phyloP scores from a whole-genome alignment of 2,797 vertebrate species.

The Eupleurogrammus muticus region DNA sequence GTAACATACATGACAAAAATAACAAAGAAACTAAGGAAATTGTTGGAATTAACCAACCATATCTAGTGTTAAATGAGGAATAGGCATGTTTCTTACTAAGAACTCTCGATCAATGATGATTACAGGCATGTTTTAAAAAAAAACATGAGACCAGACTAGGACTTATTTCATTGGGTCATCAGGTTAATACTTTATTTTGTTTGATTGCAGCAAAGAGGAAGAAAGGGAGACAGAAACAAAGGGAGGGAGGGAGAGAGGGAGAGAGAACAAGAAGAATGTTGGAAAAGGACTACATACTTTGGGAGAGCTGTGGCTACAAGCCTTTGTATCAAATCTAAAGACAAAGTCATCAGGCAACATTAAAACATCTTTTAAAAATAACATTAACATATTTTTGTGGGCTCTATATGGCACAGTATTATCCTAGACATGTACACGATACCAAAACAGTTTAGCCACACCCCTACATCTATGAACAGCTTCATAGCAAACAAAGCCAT shows the following conservation, averaged over 20 bases:
- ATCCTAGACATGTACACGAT: slow-evolving; percentile 86
- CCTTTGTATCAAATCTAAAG: slow-evolving; percentile 87
- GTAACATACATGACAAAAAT: not conserved
- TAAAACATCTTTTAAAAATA: slow-evolving; percentile 87
- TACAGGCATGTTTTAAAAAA: slow-evolving; percentile 2
- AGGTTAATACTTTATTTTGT: slow-evolving; percentile 92
- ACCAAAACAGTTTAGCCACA: slow-evolving; percentile 86
- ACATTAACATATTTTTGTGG: slow-evolving; percentile 84
- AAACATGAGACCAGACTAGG: slow-evolving; percentile 44
- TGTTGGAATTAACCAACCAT: not conserved
- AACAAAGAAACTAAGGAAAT: not conserved
- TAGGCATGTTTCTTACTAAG: slow-evolving; percentile 25
- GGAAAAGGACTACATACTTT: slow-evolving; percentile 82
- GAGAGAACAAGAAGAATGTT: slow-evolving; percentile 69
- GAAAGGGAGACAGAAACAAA: slow-evolving; percentile 77
- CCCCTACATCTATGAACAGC: slow-evolving; percentile 85
- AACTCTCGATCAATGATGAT: slow-evolving; percentile 16
- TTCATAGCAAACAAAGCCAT: slow-evolving; percentile 81
- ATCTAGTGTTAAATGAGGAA: not conserved
- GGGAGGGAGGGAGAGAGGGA: slow-evolving; percentile 49
- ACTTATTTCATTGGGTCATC: slow-evolving; percentile 81
- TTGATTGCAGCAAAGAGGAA: slow-evolving; percentile 89
- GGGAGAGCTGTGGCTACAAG: slow-evolving; percentile 86
- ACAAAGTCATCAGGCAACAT: slow-evolving; percentile 88
- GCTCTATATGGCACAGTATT: slow-evolving; percentile 87